A percentile compares a stretch with the other conserved stretches of the same genome.
Conservation (phyloP, 1,140 invertebrate species). For the Phocides pigmalion region DNA sequence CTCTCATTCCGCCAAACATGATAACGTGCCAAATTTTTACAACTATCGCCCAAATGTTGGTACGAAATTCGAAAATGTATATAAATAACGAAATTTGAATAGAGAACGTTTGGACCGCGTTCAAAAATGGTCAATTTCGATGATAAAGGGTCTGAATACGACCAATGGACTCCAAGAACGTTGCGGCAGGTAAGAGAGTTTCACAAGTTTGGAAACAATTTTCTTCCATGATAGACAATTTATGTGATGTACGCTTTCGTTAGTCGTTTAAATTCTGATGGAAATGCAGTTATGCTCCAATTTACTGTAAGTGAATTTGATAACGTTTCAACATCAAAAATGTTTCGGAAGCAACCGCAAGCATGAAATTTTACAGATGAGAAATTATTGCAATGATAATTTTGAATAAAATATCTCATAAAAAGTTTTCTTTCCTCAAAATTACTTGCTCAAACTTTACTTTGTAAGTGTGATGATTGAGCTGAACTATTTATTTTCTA, state of each 20-base stretch:
- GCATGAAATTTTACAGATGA: too few relatives aligned
- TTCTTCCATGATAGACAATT: constrained; percentile 30
- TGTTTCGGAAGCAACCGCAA: too few relatives aligned
- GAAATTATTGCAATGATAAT: too few relatives aligned
- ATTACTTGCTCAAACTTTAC: too few relatives aligned
- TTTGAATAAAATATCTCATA: too few relatives aligned
- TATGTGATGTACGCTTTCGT: constrained; percentile 19
- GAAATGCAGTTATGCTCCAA: constrained; percentile 14
- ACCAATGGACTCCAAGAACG: constrained; percentile 22
- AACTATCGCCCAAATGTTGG: constrained; percentile 31
- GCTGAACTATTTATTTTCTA: too few relatives aligned
- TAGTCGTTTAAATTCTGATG: constrained; percentile 5
- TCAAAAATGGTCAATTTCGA: constrained; percentile 51
- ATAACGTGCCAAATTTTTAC: constrained; percentile 31
- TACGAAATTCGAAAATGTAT: constrained; percentile 44
- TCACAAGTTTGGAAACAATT: constrained; percentile 42
- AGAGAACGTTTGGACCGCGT: constrained; percentile 52
- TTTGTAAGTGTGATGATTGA: too few relatives aligned
- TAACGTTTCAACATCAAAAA: background rate
- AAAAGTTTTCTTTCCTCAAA: too few relatives aligned
- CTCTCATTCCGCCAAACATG: background rate
- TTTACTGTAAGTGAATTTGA: constrained; percentile 5
- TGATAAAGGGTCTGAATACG: constrained; percentile 48
- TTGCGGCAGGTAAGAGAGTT: constrained; percentile 37
- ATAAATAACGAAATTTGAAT: constrained; percentile 51